Base-by-base conservation (phyloP, 1,140 invertebrate species). In the Helicoverpa zea region DNA sequence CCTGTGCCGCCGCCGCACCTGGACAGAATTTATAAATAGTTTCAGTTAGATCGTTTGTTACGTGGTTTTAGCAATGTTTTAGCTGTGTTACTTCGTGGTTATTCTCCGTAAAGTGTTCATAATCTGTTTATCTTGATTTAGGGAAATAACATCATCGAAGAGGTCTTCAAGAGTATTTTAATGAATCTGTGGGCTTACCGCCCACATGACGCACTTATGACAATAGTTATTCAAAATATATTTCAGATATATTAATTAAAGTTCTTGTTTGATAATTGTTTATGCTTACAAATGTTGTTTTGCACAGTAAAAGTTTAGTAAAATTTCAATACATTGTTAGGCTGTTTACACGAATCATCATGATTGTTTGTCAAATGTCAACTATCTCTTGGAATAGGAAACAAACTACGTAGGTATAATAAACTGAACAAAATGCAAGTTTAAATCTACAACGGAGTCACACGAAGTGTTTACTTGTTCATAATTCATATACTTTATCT, bases 1-100 rank as follows among this genome's bases (percentile, higher is more conserved):
- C 90, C 92, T 94, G 92, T 91, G 87, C 82, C 78, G 86, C 88
- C 86, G 86, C 66, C 76, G 83, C 90, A 94, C 91, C 92, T 93
- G 90, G 89, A 85, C 86, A 73, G 92, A 91, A 93, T 94, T 88
- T 88, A 89, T 92, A 92, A 93, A 92, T 91, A 90, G 86, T 83
- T 82, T 85, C 84, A 83, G 76, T 80, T 81, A 84, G 84, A 70
- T 85, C 83, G 83, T 75, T 89, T 85, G 84, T 88, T 81, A 90
- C 84, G 88, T 86, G 73, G 76, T 58, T 68, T 43, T 59, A 58
- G 18, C 30, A n/a, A 49, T 75, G 52, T 59, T 29, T 29, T 59
- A 35, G 18, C 52, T 58, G 43, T 29, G 66, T 30, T 54, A 72
- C 49, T 52, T 72, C 49, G 68, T 14, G 29, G 9, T 66, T 66